phyloP scores from a whole-genome alignment of 2,888 invertebrate genomes.

The Formica aserva region DNA sequence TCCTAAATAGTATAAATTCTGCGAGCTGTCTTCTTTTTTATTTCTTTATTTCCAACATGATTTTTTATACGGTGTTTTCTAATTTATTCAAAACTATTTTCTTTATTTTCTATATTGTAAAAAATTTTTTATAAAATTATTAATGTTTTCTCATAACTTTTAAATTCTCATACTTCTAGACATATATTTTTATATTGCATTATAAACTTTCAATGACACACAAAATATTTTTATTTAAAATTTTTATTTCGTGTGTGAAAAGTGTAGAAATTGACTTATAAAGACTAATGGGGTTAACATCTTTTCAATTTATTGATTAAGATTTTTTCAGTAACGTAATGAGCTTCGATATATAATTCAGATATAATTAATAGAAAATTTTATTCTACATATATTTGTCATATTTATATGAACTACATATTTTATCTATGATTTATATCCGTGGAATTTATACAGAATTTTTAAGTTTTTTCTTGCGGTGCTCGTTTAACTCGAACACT shows the following conservation, averaged over 20 bases:
- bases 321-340: conserved; percentile 10
- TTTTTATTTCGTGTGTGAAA: neutral
- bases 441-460: neutral
- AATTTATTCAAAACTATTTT: conserved; percentile 3
- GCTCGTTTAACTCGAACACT: neutral
- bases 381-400: neutral
- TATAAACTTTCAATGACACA: neutral
- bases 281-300: neutral
- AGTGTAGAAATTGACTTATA: conserved; percentile 13
- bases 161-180: neutral
- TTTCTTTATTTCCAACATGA: neutral
- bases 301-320: conserved; percentile 18
- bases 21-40: neutral
- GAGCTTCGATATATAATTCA: neutral
- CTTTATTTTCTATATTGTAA: neutral
- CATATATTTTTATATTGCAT: neutral
- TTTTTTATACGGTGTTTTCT: neutral
- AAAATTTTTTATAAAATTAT: neutral
- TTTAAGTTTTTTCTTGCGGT: neutral
- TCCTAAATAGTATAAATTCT: neutral
- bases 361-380: neutral
- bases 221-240: neutral
- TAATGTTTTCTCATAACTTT: neutral
- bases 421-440: neutral
- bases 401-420: neutral